Conservation (phyloP, 2,113 vertebrate species). For the Stigmatopora argus region DNA sequence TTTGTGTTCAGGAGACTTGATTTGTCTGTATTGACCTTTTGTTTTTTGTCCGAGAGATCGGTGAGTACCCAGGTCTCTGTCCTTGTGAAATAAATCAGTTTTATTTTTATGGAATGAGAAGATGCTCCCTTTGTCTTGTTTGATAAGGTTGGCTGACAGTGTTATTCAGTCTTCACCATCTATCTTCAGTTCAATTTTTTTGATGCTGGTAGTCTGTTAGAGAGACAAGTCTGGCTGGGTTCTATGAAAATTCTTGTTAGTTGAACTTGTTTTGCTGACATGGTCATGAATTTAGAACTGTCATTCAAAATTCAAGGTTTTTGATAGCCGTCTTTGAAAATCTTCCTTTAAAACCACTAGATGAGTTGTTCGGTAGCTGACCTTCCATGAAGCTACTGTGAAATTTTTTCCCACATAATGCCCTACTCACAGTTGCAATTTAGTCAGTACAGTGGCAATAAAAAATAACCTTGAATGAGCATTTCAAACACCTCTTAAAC, state of each 20-base stretch:
- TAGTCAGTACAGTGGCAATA: no score
- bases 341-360: no score
- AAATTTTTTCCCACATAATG: no score
- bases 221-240: slow-evolving; percentile 16
- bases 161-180: slow-evolving; percentile 30
- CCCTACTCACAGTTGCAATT: no score
- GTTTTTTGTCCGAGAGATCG: slow-evolving; percentile 30
- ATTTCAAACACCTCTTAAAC: no score
- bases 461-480: no score
- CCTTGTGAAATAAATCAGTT: slow-evolving; percentile 1
- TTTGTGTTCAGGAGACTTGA: slow-evolving; percentile 27
- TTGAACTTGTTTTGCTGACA: not conserved
- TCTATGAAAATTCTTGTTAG: slow-evolving; percentile 3
- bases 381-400: no score
- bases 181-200: slow-evolving; percentile 35
- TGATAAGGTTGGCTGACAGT: slow-evolving; percentile 25
- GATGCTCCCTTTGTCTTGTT: slow-evolving; percentile 42
- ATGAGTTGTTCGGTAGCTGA: no score
- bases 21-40: slow-evolving; percentile 23
- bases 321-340: no score
- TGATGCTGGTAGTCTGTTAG: slow-evolving; percentile 43
- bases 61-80: not conserved
- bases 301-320: no score
- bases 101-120: slow-evolving; percentile 12
- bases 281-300: no score